Evolutionary conservation across 2,113 vertebrate species (phyloP).

Genomic region (Burhinus bistriatus): DNA sequence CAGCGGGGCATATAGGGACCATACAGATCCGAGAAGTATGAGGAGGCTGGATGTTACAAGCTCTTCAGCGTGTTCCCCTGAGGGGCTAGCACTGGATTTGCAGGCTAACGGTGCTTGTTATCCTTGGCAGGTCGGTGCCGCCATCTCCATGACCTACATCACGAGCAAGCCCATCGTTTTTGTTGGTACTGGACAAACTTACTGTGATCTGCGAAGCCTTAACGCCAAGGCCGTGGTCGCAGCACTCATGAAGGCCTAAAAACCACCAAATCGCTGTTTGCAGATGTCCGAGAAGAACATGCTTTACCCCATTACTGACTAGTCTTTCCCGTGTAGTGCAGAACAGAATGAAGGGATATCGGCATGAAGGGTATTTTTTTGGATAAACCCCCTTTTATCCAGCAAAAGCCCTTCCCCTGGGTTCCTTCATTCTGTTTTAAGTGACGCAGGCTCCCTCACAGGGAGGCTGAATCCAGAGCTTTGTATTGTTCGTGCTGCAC

Average conservation of each 20-base stretch:
- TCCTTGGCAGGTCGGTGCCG: slow-evolving; percentile 87
- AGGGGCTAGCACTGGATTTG: too few relatives aligned
- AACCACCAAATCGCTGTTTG: slow-evolving; percentile 58
- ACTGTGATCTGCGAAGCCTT: slow-evolving; percentile 97
- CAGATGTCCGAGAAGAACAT: slow-evolving; percentile 57
- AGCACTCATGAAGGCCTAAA: slow-evolving; percentile 96
- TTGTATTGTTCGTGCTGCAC: slow-evolving; percentile 40
- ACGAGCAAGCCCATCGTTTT: slow-evolving; percentile 98
- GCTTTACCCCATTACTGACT: slow-evolving; percentile 64
- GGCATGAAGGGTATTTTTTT: accelerated
- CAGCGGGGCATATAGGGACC: too few relatives aligned
- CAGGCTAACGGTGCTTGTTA: not conserved
- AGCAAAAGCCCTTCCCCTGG: not conserved
- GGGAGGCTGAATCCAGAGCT: slow-evolving; percentile 47
- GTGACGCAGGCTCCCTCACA: not conserved
- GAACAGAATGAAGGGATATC: not conserved
- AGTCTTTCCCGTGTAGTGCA: slow-evolving; percentile 49
- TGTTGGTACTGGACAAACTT: slow-evolving; percentile 96
- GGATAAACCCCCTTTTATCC: not conserved
- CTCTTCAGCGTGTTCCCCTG: too few relatives aligned
- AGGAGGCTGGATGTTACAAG: too few relatives aligned
- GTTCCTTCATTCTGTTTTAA: slow-evolving; percentile 14
- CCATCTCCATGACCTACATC: slow-evolving; percentile 99
- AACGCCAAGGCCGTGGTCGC: slow-evolving; percentile 94
- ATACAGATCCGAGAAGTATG: too few relatives aligned